A percentile compares a stretch with the other conserved stretches of the same genome.
Conservation (phyloP, 1,140 invertebrate genomes). For the Pogonomyrmex barbatus region DNA sequence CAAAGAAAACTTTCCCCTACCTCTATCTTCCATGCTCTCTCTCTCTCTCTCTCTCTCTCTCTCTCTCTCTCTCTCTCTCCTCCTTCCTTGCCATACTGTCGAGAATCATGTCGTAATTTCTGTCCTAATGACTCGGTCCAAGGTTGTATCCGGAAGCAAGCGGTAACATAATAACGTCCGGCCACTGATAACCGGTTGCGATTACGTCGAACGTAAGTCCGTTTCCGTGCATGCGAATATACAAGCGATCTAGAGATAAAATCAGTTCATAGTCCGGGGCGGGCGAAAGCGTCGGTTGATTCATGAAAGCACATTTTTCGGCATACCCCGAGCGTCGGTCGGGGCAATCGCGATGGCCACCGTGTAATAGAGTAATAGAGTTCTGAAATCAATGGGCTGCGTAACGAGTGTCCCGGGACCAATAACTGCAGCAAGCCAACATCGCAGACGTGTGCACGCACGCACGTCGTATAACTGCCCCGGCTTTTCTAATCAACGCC, state of each 20-base stretch:
- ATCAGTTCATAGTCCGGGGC: slow-evolving; percentile 19
- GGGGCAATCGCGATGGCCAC: slow-evolving; percentile 66
- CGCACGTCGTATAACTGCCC: slow-evolving; percentile 17
- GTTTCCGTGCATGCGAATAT: slow-evolving; percentile 28
- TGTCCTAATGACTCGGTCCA: slow-evolving; percentile 18
- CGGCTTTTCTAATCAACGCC: slow-evolving; percentile 72
- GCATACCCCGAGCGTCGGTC: background rate
- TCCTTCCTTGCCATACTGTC: background rate
- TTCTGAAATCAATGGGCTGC: slow-evolving; percentile 74
- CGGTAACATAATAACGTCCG: slow-evolving; percentile 19
- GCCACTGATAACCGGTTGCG: slow-evolving; percentile 33
- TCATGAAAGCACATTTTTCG: slow-evolving; percentile 64
- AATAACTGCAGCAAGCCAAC: slow-evolving; percentile 59
- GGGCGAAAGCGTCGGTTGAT: slow-evolving; percentile 44
- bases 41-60: background rate
- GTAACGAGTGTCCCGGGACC: slow-evolving; percentile 69
- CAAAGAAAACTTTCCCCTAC: background rate
- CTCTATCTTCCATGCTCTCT: background rate
- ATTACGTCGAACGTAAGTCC: slow-evolving; percentile 55
- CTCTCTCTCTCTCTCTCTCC: background rate
- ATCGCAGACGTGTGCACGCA: background rate
- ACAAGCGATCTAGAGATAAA: slow-evolving; percentile 39
- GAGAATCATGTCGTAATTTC: slow-evolving; percentile 37
- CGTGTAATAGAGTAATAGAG: slow-evolving; percentile 67
- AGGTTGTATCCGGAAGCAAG: slow-evolving; percentile 18